Evolutionary conservation across 30 jellyfish, hydroid and myxozoan genomes (phyloP), one percentile per base, ranked within the genome.

Genomic region (Calvadosia cruxmelitensis): DNA sequence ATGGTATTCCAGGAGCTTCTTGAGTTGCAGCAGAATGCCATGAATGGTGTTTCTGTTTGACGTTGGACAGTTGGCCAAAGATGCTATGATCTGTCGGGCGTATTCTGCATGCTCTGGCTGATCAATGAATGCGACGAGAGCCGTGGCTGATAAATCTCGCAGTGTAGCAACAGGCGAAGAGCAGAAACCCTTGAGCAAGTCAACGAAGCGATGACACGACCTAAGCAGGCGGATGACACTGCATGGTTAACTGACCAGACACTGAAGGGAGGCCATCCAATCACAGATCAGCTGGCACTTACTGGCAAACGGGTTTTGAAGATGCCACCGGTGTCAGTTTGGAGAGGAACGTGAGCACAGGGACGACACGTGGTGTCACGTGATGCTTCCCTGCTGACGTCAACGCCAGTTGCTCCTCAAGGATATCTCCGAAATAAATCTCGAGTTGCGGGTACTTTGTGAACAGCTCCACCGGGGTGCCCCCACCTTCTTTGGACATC

Each of bases 261-360:
- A n/a, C n/a, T n/a, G n/a, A n/a, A n/a, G n/a, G n/a, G n/a, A n/a
- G n/a, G n/a, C n/a, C n/a, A n/a, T n/a, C n/a, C n/a, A n/a, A n/a
- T n/a, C n/a, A n/a, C n/a, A n/a, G n/a, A n/a, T n/a, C n/a, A n/a
- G n/a, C n/a, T n/a, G n/a, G n/a, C n/a, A n/a, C n/a, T n/a, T n/a
- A n/a, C n/a, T n/a, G n/a, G n/a, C n/a, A n/a, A n/a, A n/a, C n/a
- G n/a, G n/a, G n/a, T n/a, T n/a, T n/a, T n/a, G n/a, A n/a, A n/a
- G n/a, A n/a, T n/a, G n/a, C n/a, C n/a, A n/a, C 57, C 10, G 94
- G 85, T 62, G 92, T 73, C 68, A 84, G 81, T 52, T 78, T 84
- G 27, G 95, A 84, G 3, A 84, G 74, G 30, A 84, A 69, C 15
- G 93, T 84, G 1, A 78, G 67, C 31, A 84, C 85, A 20, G 95